phyloP scores from a whole-genome alignment of 2,888 invertebrate genomes.

The Crematogaster levior region DNA sequence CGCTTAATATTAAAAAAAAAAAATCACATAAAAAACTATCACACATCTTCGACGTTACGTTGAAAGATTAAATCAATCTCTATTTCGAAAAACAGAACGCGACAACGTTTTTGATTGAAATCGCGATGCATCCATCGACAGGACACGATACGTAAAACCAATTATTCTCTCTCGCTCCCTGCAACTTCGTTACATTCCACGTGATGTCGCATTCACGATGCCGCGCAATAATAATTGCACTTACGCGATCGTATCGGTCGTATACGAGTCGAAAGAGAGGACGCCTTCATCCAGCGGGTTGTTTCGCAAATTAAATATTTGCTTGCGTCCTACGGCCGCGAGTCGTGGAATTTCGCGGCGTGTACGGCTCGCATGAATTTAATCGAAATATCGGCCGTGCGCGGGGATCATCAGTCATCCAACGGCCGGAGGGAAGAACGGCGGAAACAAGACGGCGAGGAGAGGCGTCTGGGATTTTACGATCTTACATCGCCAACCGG shows the following conservation, averaged over 20 bases:
- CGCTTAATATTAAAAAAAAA: not conserved
- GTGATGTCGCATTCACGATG: constrained; percentile 7
- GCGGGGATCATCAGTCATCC: constrained; percentile 66
- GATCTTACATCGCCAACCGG: not conserved
- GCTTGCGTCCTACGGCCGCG: constrained; percentile 16
- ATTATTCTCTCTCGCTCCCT: constrained; percentile 15
- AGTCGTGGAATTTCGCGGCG: constrained; percentile 35
- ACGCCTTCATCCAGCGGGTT: not conserved
- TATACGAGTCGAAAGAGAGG: constrained; percentile 5
- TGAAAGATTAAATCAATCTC: not conserved
- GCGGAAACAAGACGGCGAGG: constrained; percentile 12
- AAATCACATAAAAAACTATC: not conserved
- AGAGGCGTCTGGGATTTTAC: constrained; percentile 31
- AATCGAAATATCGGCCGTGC: constrained; percentile 45
- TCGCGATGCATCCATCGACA: constrained; percentile 21
- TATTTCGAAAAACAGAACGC: constrained; percentile 3
- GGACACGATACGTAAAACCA: constrained; percentile 31
- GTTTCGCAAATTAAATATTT: constrained; percentile 47
- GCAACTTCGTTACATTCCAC: constrained; percentile 23
- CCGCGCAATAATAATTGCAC: constrained; percentile 40
- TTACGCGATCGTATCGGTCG: constrained; percentile 31
- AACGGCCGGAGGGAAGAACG: constrained; percentile 27
- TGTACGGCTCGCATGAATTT: constrained; percentile 40
- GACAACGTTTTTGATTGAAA: constrained; percentile 15
- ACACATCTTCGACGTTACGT: not conserved